A percentile compares a stretch with the other conserved stretches of the same genome.
Conservation (phyloP, 2,888 invertebrate species). For the Drosophila mulleri region DNA sequence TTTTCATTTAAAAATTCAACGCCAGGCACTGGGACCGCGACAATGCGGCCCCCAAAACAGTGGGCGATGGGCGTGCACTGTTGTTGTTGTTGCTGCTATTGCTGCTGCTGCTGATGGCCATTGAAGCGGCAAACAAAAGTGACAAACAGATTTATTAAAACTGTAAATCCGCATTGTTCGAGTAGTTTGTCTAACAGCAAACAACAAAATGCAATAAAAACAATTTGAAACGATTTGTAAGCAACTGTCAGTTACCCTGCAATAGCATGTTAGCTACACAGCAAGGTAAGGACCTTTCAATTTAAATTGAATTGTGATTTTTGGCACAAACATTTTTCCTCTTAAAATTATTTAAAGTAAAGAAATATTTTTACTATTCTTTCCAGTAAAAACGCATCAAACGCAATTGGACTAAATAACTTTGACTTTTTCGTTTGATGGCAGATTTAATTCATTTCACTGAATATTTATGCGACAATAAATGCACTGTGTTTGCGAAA, state of each 20-base stretch:
- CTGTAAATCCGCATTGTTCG: conserved; percentile 67
- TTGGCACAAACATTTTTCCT: background rate
- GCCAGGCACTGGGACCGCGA: conserved; percentile 65
- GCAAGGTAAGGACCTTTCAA: background rate
- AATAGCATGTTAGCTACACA: background rate
- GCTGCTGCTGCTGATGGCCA: conserved; percentile 57
- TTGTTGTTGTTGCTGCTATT: conserved; percentile 38
- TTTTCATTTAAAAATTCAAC: conserved; percentile 81
- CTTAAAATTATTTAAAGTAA: background rate
- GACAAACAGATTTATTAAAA: conserved; percentile 79
- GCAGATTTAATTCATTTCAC: background rate
- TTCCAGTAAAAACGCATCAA: too few species aligned
- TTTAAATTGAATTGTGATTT: background rate
- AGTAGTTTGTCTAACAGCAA: conserved; percentile 55
- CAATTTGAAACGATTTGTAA: conserved; percentile 11
- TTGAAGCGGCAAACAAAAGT: conserved; percentile 60
- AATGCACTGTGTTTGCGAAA: background rate
- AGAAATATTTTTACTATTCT: too few species aligned
- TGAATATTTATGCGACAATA: background rate
- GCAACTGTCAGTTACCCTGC: conserved; percentile 9
- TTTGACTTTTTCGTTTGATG: background rate
- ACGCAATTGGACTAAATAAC: too few species aligned
- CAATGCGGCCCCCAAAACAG: conserved; percentile 41
- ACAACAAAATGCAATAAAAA: conserved; percentile 28
- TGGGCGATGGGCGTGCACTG: background rate